A percentile compares a stretch with the other conserved stretches of the same genome.
Evolutionary conservation across 2,888 invertebrate species (phyloP).

Genomic region (Blastobasis adustella): DNA sequence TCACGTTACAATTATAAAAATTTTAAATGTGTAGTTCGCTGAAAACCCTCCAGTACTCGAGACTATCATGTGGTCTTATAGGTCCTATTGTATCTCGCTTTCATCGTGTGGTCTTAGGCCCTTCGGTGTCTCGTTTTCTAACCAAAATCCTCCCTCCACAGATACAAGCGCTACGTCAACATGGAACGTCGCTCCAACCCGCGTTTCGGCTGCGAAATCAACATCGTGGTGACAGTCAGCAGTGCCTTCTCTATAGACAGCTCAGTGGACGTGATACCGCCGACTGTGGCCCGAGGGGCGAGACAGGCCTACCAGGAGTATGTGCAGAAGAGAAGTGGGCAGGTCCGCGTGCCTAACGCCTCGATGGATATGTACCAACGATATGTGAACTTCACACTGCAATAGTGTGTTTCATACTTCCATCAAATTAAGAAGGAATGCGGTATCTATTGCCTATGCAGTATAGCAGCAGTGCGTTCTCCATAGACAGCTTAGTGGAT

Average conservation of each 20-base stretch:
- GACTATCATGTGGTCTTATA: too few species aligned
- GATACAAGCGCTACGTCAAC: conserved; percentile 76
- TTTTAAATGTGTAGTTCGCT: too few species aligned
- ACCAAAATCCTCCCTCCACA: conserved; percentile 24
- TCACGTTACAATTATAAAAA: too few species aligned
- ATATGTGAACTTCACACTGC: conserved; percentile 47
- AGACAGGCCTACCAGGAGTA: conserved; percentile 82
- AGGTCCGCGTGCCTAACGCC: conserved; percentile 41
- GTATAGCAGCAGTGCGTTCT: conserved; percentile 77
- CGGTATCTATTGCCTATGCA: too few species aligned
- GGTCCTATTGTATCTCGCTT: too few species aligned
- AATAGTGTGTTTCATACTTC: conserved; percentile 5
- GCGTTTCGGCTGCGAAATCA: conserved; percentile 59
- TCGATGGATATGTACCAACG: conserved; percentile 42
- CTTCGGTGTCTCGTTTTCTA: too few species aligned
- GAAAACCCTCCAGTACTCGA: too few species aligned
- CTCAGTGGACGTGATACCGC: conserved; percentile 77
- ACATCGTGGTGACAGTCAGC: conserved; percentile 74
- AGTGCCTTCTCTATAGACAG: conserved; percentile 79
- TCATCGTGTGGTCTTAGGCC: too few species aligned
- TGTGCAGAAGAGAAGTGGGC: conserved; percentile 73
- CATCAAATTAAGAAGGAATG: too few species aligned
- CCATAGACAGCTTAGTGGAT: conserved; percentile 64
- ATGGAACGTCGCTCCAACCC: conserved; percentile 78
- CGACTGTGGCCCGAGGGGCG: conserved; percentile 76